phyloP scores from a whole-genome alignment of 2,888 invertebrate genomes.

The Gymnosoma rotundatum region DNA sequence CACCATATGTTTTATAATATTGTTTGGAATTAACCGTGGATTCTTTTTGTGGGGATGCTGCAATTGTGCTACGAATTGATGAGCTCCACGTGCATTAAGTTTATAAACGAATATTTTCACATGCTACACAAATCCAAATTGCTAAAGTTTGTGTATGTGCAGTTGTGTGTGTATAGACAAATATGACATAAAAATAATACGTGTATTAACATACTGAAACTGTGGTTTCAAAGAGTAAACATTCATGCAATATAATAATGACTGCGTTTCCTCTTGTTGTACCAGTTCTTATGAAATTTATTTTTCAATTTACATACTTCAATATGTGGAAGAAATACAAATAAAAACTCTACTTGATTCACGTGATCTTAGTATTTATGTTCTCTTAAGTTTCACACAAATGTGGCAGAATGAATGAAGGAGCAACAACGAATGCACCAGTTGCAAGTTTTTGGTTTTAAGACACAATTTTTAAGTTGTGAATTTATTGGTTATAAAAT shows the following conservation, averaged over 20 bases:
- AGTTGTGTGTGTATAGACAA: conserved; percentile 15
- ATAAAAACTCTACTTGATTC: conserved; percentile 39
- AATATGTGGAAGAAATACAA: conserved; percentile 27
- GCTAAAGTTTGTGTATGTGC: background rate
- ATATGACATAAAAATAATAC: conserved; percentile 25
- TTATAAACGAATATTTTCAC: conserved; percentile 48
- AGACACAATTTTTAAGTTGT: background rate
- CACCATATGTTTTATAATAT: conserved; percentile 62
- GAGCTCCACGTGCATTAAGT: conserved; percentile 77
- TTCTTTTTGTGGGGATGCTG: conserved; percentile 42
- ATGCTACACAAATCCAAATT: conserved; percentile 31
- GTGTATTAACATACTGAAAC: conserved; percentile 51
- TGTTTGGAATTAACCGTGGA: conserved; percentile 53
- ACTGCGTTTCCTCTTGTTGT: conserved; percentile 7
- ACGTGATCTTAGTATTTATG: conserved; percentile 68
- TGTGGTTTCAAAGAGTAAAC: conserved; percentile 22
- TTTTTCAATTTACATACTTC: conserved; percentile 3
- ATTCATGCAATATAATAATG: conserved; percentile 10
- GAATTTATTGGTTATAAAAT: conserved; percentile 18
- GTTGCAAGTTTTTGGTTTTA: conserved; percentile 21
- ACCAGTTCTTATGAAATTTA: conserved; percentile 7
- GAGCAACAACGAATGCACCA: background rate
- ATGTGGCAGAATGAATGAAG: background rate
- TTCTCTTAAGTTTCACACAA: background rate
- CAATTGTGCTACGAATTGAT: conserved; percentile 77